Evolutionary conservation across 1,140 invertebrate genomes (phyloP), one percentile per base, ranked within the genome.

Genomic region (Drosophila burlai): DNA sequence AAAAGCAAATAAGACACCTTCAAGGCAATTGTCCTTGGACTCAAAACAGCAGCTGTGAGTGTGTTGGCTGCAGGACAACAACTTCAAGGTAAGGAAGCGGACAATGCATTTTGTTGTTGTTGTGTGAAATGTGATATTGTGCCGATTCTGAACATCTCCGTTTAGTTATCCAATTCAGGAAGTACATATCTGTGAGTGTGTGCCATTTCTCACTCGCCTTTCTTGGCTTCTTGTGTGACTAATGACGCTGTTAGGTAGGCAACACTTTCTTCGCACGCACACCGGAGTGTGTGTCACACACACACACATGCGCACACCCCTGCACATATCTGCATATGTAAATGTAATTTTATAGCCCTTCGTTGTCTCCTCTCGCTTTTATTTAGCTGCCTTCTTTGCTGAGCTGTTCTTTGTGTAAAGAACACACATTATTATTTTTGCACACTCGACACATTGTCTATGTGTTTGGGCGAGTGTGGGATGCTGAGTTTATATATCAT

Each of bases 401-500:
- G 67, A 79, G 76, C 68, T 80, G 36, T 72, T 79, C 76, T 57
- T 73, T 79, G 76, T 79, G 60, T 63, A 43, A 16, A 61, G 54
- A 67, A 59, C 60, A 78, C 74, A 83, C 71, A 80, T 83, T 84
- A 87, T 89, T 80, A 83, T 71, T 84, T 74, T 80, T 79, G 78
- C 83, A 84, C 76, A 87, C 84, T 87, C 83, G 67, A 84, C 78
- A 84, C 81, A 84, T 81, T 81, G 74, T 73, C 65, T 49, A 63
- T 62, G 63, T 73, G 58, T 63, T n/a, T 50, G 40, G 47, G 75
- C 29, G 49, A 45, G 49, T 60, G 59, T 50, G 47, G 34, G 31
- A 0, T 46, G 21, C 26, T 0, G 29, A 42, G 40, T 49, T 57
- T 82, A 55, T 83, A 68, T 62, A 55, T 69, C 65, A 63, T 69